Percentiles rank a stretch among this genome's conserved stretches.
Evolutionary conservation across 2,113 vertebrate species (phyloP).

Genomic region (Coryphaenoides rupestris): DNA sequence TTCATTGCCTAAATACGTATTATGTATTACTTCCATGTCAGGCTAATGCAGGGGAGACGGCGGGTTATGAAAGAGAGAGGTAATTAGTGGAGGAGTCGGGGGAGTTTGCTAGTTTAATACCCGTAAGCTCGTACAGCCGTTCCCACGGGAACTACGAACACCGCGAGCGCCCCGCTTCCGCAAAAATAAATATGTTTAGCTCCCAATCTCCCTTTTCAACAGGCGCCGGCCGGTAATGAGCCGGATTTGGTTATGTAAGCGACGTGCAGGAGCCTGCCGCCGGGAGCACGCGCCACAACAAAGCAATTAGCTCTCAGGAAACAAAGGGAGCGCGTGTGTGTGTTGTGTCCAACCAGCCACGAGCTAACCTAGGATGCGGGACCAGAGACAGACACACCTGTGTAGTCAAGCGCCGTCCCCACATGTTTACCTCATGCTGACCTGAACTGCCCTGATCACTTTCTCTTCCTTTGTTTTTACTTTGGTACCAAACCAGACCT

Average conservation of each 20-base stretch:
- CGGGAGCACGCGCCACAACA: neutral
- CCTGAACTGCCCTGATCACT: no score
- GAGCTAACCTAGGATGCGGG: no score
- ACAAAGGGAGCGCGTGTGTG: no score
- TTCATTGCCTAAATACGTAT: neutral
- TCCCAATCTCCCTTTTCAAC: constrained; percentile 45
- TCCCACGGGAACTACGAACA: constrained; percentile 64
- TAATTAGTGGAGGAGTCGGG: constrained; percentile 57
- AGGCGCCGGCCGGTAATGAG: constrained; percentile 41
- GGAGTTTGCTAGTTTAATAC: constrained; percentile 59
- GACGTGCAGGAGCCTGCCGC: constrained; percentile 37
- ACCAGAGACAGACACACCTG: neutral
- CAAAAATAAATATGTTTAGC: constrained; percentile 55
- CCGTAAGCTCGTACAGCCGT: constrained; percentile 36
- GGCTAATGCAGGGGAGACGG: constrained; percentile 23
- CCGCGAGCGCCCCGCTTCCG: constrained; percentile 36
- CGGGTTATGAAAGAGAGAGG: constrained; percentile 14
- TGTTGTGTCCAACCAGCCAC: no score
- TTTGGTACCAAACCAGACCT: no score
- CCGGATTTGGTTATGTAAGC: constrained; percentile 50
- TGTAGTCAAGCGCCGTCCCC: neutral
- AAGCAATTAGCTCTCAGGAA: neutral
- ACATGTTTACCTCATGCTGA: no score
- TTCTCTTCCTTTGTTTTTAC: no score
- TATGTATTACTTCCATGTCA: constrained; percentile 16